Conservation (phyloP, 2,113 vertebrate genomes). For the Oxyura jamaicensis region DNA sequence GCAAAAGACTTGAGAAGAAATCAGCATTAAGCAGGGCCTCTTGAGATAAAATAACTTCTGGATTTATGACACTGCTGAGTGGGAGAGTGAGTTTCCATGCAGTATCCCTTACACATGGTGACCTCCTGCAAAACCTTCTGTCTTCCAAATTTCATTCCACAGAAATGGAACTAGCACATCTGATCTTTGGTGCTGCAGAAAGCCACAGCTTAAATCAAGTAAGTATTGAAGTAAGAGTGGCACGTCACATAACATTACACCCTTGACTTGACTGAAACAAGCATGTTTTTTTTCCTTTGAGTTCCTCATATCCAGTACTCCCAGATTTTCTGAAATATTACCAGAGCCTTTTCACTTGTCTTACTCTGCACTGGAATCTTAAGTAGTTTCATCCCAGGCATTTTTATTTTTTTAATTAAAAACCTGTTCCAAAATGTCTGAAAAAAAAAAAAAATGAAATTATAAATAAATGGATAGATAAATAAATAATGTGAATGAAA, state of each 20-base stretch:
- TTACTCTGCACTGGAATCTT: neutral
- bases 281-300: neutral
- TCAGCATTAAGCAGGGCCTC: neutral
- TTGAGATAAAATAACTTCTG: neutral
- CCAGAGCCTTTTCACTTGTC: neutral
- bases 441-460: neutral
- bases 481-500: neutral
- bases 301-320: accelerated
- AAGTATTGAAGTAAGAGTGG: neutral
- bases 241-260: neutral
- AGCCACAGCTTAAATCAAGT: neutral
- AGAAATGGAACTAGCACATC: neutral
- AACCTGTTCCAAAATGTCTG: neutral
- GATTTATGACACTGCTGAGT: neutral
- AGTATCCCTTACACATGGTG: neutral
- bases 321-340: neutral
- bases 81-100: neutral
- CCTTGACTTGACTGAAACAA: neutral
- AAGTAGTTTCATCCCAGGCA: neutral
- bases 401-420: neutral
- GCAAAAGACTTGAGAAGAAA: neutral
- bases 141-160: neutral
- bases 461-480: neutral
- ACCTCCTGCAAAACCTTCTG: neutral
- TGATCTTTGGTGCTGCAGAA: neutral